phyloP scores from a whole-genome alignment of 2,888 invertebrate genomes.

The Acanthacorydalis orientalis region DNA sequence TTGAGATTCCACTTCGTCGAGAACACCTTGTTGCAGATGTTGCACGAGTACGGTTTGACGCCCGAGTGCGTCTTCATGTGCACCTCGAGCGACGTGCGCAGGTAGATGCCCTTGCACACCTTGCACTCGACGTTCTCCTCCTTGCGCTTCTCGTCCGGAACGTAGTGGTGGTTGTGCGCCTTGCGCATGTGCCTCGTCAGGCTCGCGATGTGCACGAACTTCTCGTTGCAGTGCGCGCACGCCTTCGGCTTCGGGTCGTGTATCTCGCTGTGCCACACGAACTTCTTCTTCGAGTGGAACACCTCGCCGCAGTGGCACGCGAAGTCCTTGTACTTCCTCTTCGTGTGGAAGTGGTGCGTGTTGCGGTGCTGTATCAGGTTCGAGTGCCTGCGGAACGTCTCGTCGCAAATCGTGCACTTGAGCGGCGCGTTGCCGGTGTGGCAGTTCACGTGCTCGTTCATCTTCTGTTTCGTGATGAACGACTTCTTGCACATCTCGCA shows the following conservation, averaged over 20 bases:
- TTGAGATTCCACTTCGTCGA: constrained; percentile 83
- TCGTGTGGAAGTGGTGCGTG: constrained; percentile 56
- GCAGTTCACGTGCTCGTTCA: constrained; percentile 64
- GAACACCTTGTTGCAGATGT: constrained; percentile 71
- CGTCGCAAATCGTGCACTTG: constrained; percentile 64
- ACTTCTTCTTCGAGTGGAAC: constrained; percentile 67
- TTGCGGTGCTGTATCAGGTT: constrained; percentile 74
- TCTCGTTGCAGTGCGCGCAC: constrained; percentile 71
- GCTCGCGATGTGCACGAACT: constrained; percentile 70
- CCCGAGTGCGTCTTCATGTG: constrained; percentile 68
- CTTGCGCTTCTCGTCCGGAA: constrained; percentile 40
- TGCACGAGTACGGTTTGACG: constrained; percentile 59
- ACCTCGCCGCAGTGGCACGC: constrained; percentile 67
- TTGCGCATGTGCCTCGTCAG: constrained; percentile 69
- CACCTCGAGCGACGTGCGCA: constrained; percentile 60
- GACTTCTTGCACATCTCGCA: constrained; percentile 69
- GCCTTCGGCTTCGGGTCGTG: constrained; percentile 70
- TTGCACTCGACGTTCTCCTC: constrained; percentile 59
- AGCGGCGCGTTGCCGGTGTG: constrained; percentile 69
- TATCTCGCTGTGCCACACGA: constrained; percentile 73
- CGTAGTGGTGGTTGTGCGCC: constrained; percentile 60
- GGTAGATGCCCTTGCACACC: constrained; percentile 60
- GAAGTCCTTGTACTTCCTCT: constrained; percentile 52
- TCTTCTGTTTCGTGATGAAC: constrained; percentile 66
- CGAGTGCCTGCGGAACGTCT: constrained; percentile 66